Evolutionary conservation across 2,797 vertebrate species (phyloP).

Genomic region (Aythya fuligula): DNA sequence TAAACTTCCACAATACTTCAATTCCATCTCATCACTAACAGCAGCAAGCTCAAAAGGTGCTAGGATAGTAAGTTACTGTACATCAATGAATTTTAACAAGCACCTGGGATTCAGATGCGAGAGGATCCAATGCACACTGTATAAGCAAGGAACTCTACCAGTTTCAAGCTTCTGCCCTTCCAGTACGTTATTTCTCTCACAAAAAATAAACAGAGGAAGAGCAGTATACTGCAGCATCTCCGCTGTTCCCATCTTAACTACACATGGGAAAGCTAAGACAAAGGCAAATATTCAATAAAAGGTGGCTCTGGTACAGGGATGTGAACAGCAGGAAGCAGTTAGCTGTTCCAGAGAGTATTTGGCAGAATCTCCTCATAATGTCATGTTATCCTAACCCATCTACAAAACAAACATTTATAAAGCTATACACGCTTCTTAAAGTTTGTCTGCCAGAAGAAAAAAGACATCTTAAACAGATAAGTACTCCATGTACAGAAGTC

Average conservation of each 20-base stretch:
- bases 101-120: neutral
- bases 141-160: neutral
- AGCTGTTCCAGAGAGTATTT: neutral
- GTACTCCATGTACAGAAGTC: neutral
- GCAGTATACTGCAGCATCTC: neutral
- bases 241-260: neutral
- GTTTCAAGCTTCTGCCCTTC: neutral
- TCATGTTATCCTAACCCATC: neutral
- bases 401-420: slow-evolving; percentile 11
- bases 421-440: neutral
- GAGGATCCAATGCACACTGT: neutral
- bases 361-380: neutral
- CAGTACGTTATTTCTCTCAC: neutral
- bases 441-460: neutral
- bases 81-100: neutral
- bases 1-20: slow-evolving; percentile 19
- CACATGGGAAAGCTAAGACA: neutral
- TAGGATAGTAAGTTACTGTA: neutral
- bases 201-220: neutral
- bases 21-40: slow-evolving; percentile 7
- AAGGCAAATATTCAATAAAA: neutral
- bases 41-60: slow-evolving; percentile 7
- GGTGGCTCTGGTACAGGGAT: neutral
- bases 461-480: neutral
- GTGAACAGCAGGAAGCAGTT: neutral